Base-by-base conservation (phyloP, 2,888 invertebrate species). In the Luperina testacea region DNA sequence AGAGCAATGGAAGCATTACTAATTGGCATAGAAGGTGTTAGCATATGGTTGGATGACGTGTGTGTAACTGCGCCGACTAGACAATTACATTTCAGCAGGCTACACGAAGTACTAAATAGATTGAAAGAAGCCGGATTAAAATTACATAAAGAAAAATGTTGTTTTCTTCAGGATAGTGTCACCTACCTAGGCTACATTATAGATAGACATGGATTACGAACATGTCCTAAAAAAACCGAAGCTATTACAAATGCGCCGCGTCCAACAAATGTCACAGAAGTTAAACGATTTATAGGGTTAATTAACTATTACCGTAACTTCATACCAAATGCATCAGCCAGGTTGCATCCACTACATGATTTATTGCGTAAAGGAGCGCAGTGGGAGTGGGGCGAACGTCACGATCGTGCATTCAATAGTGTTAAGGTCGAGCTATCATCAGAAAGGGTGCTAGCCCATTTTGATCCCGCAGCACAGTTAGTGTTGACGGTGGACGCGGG, bases 361-460 rank as follows among this genome's bases (percentile, higher is more conserved):
- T 17, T 64, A 53, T 45, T 78, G 32, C 53, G 73, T n/a, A 65
- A 59, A 15, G 82, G 73, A 11, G 68, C 72, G 4, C 9, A 72
- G 42, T 85, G 85, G 80, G 53, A 75, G 51, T 87, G 87, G 85
- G 70, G 67, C 4, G 77, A 77, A 38, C n/a, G 73, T 8, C 85
- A 86, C 20, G 71, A 76, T n/a, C 48, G 24, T 5, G 76, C 74
- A 32, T 59, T 84, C 13, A 65, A 69, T 15, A 27, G 38, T 15
- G 76, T 87, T 1, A 79, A 78, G 48, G 51, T 59, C 42, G 83
- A 84, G 57, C 72, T 87, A 57, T 70, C 77, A 2, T 80, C 81
- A 9, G 83, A 85, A 38, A 80, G 80, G 57, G 84, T 83, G 42
- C 77, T 87, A 61, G 82, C 84, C 9, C 84, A 87, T 48, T 84